phyloP scores from a whole-genome alignment of 1,140 invertebrate genomes.

The Drosophila sulfurigaster region DNA sequence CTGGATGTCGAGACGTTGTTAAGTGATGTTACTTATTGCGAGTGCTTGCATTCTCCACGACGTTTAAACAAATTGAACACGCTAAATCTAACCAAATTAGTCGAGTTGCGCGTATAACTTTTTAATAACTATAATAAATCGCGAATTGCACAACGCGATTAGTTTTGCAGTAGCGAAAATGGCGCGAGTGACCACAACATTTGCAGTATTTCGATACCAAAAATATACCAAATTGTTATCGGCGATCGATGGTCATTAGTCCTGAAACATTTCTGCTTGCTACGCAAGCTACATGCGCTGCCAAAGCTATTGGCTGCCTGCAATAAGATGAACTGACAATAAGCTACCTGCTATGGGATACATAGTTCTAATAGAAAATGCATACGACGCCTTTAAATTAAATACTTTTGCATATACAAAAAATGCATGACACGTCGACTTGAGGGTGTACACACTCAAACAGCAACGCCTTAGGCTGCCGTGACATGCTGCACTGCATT shows the following conservation, averaged over 20 bases:
- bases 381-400: too few species aligned
- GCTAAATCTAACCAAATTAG: conserved; percentile 31
- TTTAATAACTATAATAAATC: neutral
- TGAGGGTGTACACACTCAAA: neutral
- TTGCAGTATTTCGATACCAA: neutral
- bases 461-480: conserved; percentile 2
- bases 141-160: neutral
- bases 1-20: neutral
- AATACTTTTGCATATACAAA: neutral
- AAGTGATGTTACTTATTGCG: conserved; percentile 26
- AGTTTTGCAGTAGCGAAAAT: too few species aligned
- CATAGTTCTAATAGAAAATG: too few species aligned
- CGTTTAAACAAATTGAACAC: conserved; percentile 31
- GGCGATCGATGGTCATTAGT: neutral
- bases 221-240: neutral
- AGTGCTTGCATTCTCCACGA: conserved; percentile 16
- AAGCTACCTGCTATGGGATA: too few species aligned
- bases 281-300: neutral
- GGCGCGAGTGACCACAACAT: neutral
- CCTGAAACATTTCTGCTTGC: too few species aligned
- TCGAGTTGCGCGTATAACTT: neutral
- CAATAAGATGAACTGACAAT: neutral
- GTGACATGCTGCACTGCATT: conserved; percentile 30
- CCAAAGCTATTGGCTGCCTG: neutral
- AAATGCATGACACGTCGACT: conserved; percentile 16